Base-by-base conservation (phyloP, 2,113 vertebrate genomes). In the Xenopus laevis region DNA sequence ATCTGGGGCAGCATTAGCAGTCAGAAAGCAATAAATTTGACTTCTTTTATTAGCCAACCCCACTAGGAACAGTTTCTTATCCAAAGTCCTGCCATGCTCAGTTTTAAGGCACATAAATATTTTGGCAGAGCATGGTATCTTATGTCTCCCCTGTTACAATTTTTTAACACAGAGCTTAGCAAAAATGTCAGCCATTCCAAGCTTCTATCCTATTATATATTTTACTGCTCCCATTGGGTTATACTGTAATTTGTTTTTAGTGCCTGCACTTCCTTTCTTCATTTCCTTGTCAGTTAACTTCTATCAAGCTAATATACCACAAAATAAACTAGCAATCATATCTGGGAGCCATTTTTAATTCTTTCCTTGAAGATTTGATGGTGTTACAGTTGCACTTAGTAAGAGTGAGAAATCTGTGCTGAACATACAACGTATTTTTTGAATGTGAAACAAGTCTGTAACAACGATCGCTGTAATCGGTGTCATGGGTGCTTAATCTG, bases 41-140 rank as follows among this genome's bases (percentile, higher is more conserved):
- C 58, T 77, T 33, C 70, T 81, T 81, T 85, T 85, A 83, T 84
- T 84, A 79, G 78, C 65, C 78, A 80, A 20, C 76, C 65, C 30
- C 79, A 64, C 79, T 78, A 78, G 64, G 81, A 79, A 68, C 80
- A 83, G 80, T 81, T 82, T 81, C 79, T 82, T 67, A 78, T 86
- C 78, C 80, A 75, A 85, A 83, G 79, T 78, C 73, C 82, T 85
- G 81, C 75, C 76, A 78, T 85, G 62, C 68, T 72, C 73, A 79
- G 75, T 85, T 83, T 80, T 82, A 71, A 87, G 52, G 69, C 78
- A 82, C 72, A 82, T 83, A 87, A 87, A 83, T 84, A 83, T 79
- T 82, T 82, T 85, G 80, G 58, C 73, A 85, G 79, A 69, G 58
- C 78, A 57, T 84, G 47, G 53, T 61, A 40, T 84, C 71, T 82